These are phyloP conservation scores for Cydia strobilella DNA, from an alignment of 1,140 invertebrate species.

Conservation along the genomic window DNA sequence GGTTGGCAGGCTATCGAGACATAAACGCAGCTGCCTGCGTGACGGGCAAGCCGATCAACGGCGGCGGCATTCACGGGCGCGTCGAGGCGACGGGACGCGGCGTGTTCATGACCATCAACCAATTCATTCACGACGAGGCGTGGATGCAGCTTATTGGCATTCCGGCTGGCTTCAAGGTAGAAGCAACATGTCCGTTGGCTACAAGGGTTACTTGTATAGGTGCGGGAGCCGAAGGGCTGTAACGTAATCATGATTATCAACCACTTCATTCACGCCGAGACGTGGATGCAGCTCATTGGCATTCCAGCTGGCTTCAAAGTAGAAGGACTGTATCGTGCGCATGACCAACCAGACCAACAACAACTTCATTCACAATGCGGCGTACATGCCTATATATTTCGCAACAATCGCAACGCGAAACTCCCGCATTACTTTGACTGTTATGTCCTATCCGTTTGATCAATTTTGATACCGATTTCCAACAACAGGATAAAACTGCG, in stretches of 20 bases:
- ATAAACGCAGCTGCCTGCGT: conserved; percentile 92
- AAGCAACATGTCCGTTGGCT: too few species aligned
- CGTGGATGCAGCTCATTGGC: conserved; percentile 89
- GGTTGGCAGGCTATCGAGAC: conserved; percentile 83
- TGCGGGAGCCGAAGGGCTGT: too few species aligned
- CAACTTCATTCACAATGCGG: conserved; percentile 90
- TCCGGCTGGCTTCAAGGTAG: conserved; percentile 82
- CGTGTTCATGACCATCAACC: conserved; percentile 89
- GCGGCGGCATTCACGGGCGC: conserved; percentile 89
- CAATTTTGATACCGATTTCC: not conserved
- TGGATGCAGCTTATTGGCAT: conserved; percentile 89
- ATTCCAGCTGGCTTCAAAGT: conserved; percentile 83
- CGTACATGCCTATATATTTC: too few species aligned
- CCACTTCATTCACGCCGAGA: conserved; percentile 88
- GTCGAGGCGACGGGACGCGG: conserved; percentile 94
- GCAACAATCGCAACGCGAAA: too few species aligned
- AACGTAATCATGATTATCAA: conserved; percentile 79
- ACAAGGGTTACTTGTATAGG: too few species aligned
- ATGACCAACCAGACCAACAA: too few species aligned
- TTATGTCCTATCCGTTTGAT: too few species aligned
- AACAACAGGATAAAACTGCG: conserved; percentile 87
- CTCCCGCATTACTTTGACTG: too few species aligned
- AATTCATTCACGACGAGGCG: conserved; percentile 88
- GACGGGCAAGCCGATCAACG: conserved; percentile 92
- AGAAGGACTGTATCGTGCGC: too few species aligned